These are phyloP conservation scores for Pseudococcus viburni DNA, from an alignment of 2,888 invertebrate genomes.

Conservation along the genomic window DNA sequence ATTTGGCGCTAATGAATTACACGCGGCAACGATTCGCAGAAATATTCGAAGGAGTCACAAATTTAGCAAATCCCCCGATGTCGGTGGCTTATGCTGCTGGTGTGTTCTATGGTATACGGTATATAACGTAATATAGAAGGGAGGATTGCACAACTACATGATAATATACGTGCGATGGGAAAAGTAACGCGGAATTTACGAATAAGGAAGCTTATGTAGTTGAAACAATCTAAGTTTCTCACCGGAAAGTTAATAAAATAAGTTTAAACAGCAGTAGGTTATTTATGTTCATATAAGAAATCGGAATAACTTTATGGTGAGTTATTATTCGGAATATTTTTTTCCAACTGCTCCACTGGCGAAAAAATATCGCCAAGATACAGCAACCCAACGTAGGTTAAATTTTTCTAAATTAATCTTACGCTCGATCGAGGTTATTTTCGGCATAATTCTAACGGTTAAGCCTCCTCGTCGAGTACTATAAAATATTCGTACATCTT, in stretches of 20 bases:
- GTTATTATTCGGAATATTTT: conserved; percentile 11
- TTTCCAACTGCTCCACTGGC: neutral
- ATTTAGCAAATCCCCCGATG: conserved; percentile 35
- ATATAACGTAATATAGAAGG: neutral
- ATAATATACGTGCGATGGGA: conserved; percentile 52
- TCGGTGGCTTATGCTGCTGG: conserved; percentile 6
- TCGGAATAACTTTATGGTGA: conserved; percentile 48
- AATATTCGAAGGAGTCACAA: conserved; percentile 48
- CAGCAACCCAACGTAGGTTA: neutral
- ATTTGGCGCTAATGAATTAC: conserved; percentile 43
- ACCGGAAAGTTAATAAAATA: conserved; percentile 48
- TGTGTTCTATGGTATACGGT: conserved; percentile 2
- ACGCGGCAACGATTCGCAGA: neutral
- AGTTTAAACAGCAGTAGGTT: conserved; percentile 34
- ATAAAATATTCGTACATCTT: conserved; percentile 45
- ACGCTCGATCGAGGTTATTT: conserved; percentile 21
- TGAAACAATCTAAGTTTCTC: conserved; percentile 30
- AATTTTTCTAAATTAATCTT: conserved; percentile 50
- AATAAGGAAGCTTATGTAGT: conserved; percentile 46
- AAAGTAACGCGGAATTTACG: conserved; percentile 41
- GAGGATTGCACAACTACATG: neutral
- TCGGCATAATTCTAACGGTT: conserved; percentile 33
- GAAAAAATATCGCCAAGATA: neutral
- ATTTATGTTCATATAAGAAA: conserved; percentile 51
- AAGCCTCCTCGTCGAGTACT: neutral